Evolutionary conservation across 2,888 invertebrate species (phyloP), one percentile per base, ranked within the genome.

Genomic region (Platycnemis pennipes): DNA sequence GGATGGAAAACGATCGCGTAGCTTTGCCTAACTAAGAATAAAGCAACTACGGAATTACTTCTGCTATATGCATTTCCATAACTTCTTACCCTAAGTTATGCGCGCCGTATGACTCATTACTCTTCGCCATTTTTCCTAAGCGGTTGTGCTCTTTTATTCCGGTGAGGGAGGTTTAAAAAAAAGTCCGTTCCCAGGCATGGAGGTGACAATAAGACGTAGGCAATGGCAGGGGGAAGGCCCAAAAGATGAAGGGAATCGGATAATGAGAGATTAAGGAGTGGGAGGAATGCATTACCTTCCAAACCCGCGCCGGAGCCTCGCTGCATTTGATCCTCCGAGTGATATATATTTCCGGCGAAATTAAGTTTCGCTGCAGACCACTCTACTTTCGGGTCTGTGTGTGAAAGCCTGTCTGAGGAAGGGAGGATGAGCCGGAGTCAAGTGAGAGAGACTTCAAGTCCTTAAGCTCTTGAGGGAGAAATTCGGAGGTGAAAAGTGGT

Each of bases 301-400:
- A 37, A 16, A 37, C 37, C 37, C 77, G 7, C 77, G 16, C 11
- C 37, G 13, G 2, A 77, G 77, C 77, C 11, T 77, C 37, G 77
- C 77, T 77, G 77, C 77, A 77, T 77, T 77, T 77, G 77, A 77
- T 77, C 77, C 37, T 8, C 11, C 77, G 77, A n/a, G 77, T 77
- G 77, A 77, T 77, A 77, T 77, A 77, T 77, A 77, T 77, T 77
- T 77, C 77, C 77, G 77, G 37, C 77, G 77, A 77, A 77, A 77
- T 77, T 77, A 77, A 77, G 37, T 77, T 77, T 77, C 37, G 77
- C 31, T 77, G n/a, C 77, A 77, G 77, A 13, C 77, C 22, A n/a
- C 37, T 37, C 31, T 13, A 11, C 2, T 31, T 26, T 31, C 63
- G 16, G 8, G 63, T 63, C 22, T 3, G 26, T 77, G 13, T 26